Percentiles rank a stretch among this genome's conserved stretches.
phyloP scores from a whole-genome alignment of 2,113 vertebrate species.

The Daubentonia madagascariensis region DNA sequence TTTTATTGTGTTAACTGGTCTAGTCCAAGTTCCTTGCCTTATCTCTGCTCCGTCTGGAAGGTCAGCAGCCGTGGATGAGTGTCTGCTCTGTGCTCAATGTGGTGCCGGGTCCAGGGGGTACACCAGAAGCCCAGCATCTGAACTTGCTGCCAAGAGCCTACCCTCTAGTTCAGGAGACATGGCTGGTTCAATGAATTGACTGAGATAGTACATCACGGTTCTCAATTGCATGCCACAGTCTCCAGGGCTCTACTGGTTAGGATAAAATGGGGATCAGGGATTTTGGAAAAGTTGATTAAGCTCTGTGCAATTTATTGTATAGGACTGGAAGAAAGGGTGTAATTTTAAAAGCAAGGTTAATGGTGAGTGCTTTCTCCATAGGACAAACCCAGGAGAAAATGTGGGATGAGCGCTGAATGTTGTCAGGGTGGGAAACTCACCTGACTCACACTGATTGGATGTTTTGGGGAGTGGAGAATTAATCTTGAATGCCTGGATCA shows the following conservation, averaged over 20 bases:
- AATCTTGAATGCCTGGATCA: background rate
- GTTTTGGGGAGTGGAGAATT: background rate
- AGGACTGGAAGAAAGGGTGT: background rate
- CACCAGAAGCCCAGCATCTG: background rate
- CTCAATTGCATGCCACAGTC: background rate
- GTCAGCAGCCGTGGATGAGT: background rate
- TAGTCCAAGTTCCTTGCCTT: background rate
- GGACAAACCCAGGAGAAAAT: background rate
- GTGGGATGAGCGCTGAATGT: fast-evolving
- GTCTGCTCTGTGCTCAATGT: fast-evolving
- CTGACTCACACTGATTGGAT: background rate
- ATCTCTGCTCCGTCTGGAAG: background rate
- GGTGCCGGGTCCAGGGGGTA: background rate
- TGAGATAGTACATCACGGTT: background rate
- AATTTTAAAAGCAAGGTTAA: background rate
- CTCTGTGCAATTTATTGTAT: background rate
- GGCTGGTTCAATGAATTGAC: background rate
- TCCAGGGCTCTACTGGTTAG: background rate
- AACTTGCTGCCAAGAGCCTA: background rate
- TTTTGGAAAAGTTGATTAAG: background rate
- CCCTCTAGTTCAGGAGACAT: background rate
- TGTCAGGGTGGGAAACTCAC: background rate
- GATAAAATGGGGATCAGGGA: background rate
- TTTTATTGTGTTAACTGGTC: no score
- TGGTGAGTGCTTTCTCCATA: background rate